Conservation (phyloP, 2,888 invertebrate species). For the Actias luna region DNA sequence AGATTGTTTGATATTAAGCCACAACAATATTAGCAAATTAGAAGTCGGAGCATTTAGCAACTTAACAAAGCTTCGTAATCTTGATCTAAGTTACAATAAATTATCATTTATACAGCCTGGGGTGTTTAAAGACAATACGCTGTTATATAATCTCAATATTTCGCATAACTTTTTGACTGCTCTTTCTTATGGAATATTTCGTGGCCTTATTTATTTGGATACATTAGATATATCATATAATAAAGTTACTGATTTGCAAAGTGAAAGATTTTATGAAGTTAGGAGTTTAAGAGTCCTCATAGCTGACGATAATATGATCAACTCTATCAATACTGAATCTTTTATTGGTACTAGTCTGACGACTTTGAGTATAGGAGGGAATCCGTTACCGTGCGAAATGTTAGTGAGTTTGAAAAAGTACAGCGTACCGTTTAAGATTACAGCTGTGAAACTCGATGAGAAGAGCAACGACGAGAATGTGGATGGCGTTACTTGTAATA, state of each 20-base stretch:
- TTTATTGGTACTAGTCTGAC: slow-evolving; percentile 43
- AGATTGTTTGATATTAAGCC: slow-evolving; percentile 38
- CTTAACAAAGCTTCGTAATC: slow-evolving; percentile 32
- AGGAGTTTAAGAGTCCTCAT: slow-evolving; percentile 44
- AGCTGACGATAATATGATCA: slow-evolving; percentile 57
- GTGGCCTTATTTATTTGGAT: slow-evolving; percentile 44
- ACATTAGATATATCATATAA: slow-evolving; percentile 60
- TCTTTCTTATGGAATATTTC: slow-evolving; percentile 56
- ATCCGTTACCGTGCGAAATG: slow-evolving; percentile 56
- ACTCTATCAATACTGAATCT: slow-evolving; percentile 41
- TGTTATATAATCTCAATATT: slow-evolving; percentile 46
- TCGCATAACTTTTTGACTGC: slow-evolving; percentile 53
- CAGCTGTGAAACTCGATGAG: slow-evolving; percentile 41
- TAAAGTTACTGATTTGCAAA: slow-evolving; percentile 46
- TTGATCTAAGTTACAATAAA: slow-evolving; percentile 59
- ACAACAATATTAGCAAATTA: slow-evolving; percentile 45
- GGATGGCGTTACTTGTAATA: slow-evolving; percentile 41
- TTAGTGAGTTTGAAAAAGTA: slow-evolving; percentile 43
- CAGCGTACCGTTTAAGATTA: slow-evolving; percentile 35
- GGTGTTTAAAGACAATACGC: slow-evolving; percentile 48
- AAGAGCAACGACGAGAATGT: slow-evolving; percentile 37
- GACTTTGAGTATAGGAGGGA: slow-evolving; percentile 59
- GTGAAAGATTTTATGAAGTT: slow-evolving; percentile 54
- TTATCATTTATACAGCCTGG: slow-evolving; percentile 56
- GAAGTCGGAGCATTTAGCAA: slow-evolving; percentile 42